These are phyloP conservation scores for Girardinichthys multiradiatus DNA, from an alignment of 2,113 vertebrate genomes.

Conservation along the genomic window DNA sequence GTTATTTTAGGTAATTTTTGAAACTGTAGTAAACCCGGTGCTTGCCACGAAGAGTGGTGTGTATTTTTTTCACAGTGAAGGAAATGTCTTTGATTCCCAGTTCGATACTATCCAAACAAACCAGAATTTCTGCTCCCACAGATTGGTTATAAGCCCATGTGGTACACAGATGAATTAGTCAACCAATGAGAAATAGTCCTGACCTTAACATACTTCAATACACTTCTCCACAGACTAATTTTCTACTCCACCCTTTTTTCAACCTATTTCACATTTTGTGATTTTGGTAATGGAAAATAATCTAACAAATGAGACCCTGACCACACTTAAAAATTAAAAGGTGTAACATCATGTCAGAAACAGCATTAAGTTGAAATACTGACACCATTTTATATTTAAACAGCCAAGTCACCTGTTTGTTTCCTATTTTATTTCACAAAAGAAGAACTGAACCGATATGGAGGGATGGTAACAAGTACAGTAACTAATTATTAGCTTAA, in stretches of 20 bases:
- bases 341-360: no score
- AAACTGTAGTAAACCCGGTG: background rate
- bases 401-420: no score
- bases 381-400: background rate
- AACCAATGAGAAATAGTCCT: background rate
- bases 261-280: background rate
- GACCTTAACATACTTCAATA: background rate
- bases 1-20: background rate
- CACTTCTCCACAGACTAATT: background rate
- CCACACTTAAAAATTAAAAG: no score
- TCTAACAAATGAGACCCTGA: no score
- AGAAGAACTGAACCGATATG: background rate
- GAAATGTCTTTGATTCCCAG: background rate
- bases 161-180: background rate
- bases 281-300: no score
- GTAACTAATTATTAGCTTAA: background rate
- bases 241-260: background rate
- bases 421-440: background rate
- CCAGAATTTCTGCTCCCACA: background rate
- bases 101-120: background rate
- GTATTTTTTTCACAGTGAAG: no score
- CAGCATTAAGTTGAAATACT: background rate
- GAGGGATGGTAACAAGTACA: background rate
- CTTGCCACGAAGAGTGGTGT: background rate
- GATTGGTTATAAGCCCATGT: background rate